Conservation (phyloP, 2,113 vertebrate genomes). For the Hydrochoerus hydrochaeris region DNA sequence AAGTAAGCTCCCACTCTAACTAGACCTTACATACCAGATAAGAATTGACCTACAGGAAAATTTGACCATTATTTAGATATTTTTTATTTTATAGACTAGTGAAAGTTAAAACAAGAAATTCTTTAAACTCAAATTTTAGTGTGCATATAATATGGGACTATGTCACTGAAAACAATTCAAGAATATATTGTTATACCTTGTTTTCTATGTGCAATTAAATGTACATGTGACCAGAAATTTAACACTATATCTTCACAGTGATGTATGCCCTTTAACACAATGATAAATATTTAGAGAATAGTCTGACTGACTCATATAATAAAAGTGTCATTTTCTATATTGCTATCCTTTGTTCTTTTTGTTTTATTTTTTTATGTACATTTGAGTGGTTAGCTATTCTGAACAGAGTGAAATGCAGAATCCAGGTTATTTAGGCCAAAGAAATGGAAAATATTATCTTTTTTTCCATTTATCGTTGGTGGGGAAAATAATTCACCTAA, state of each 20-base stretch:
- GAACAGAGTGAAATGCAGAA: background rate
- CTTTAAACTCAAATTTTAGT: background rate
- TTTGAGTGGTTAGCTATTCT: background rate
- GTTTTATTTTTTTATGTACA: slow-evolving; percentile 16
- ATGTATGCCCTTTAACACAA: background rate
- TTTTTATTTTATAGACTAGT: slow-evolving; percentile 9
- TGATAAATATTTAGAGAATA: background rate
- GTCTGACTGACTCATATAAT: background rate
- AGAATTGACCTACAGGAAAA: slow-evolving; percentile 32
- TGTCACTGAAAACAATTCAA: slow-evolving; percentile 15
- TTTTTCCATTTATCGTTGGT: background rate
- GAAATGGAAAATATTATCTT: slow-evolving; percentile 22
- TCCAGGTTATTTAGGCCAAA: background rate
- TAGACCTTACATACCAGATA: background rate
- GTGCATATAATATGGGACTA: background rate
- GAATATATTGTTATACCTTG: background rate
- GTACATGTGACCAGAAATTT: background rate
- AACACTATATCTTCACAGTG: background rate
- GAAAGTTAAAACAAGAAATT: slow-evolving; percentile 43
- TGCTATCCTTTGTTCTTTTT: background rate
- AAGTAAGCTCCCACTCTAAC: background rate
- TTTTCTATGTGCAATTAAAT: background rate
- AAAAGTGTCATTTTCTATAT: background rate
- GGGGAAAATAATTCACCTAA: background rate
- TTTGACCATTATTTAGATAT: background rate